A percentile compares a stretch with the other conserved stretches of the same genome.
These are phyloP conservation scores for Rhipidura dahli DNA, from an alignment of 2,113 vertebrate genomes.

Conservation along the genomic window DNA sequence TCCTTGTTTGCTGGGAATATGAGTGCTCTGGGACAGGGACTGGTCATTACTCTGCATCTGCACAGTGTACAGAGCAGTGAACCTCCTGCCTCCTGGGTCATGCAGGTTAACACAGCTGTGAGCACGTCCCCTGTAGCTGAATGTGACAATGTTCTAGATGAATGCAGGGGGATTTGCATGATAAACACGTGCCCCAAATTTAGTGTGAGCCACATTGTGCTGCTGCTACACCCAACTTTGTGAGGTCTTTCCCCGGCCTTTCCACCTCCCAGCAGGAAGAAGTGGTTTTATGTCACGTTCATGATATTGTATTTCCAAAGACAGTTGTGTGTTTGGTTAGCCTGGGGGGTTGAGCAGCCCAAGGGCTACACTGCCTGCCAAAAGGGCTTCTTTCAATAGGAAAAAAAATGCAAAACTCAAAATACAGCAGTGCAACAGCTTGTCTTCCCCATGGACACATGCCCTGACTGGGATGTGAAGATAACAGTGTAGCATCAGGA, in stretches of 20 bases:
- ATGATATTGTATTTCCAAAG: not conserved
- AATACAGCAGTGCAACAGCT: not conserved
- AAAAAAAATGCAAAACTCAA: not conserved
- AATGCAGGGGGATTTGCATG: not conserved
- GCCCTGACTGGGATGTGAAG: not conserved
- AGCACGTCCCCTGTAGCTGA: not conserved
- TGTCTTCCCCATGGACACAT: not conserved
- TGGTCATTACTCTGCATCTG: not conserved
- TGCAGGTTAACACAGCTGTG: not conserved
- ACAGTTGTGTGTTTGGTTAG: not conserved
- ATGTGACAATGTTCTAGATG: not conserved
- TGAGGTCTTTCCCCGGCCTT: not conserved
- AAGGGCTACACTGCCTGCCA: not conserved
- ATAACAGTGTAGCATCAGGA: not conserved
- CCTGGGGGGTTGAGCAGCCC: not conserved
- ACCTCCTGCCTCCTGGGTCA: not conserved
- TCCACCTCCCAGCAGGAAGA: not conserved
- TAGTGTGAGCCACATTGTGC: fast-evolving
- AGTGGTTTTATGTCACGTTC: not conserved
- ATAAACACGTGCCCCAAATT: not conserved
- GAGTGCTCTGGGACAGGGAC: not conserved
- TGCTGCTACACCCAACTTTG: not conserved
- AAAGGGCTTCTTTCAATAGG: not conserved
- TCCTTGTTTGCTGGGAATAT: not conserved
- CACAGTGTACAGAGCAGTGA: not conserved